Evolutionary conservation across 2,888 invertebrate species (phyloP).

Genomic region (Agrotis clavis): DNA sequence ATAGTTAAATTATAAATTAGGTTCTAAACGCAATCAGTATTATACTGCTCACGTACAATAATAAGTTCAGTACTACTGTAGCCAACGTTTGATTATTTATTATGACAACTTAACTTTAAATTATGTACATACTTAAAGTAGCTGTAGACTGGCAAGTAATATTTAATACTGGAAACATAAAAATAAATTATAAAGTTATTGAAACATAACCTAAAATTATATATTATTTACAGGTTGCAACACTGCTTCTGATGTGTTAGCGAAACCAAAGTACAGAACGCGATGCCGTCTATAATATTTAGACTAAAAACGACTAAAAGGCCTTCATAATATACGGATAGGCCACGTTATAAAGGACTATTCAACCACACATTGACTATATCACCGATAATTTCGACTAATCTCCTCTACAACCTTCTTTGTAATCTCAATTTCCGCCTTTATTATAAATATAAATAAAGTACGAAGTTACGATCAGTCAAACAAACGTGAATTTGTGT

Average conservation of each 20-base stretch:
- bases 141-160: conserved; percentile 87
- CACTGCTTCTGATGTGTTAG: conserved; percentile 50
- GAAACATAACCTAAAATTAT: conserved; percentile 72
- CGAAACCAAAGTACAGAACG: conserved; percentile 56
- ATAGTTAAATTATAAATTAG: conserved; percentile 63
- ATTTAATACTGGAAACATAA: conserved; percentile 85
- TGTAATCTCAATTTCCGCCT: conserved; percentile 66
- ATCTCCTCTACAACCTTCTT: conserved; percentile 66
- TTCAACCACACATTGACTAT: conserved; percentile 71
- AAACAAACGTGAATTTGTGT: conserved; percentile 57
- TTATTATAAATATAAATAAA: conserved; percentile 64
- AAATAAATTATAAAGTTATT: conserved; percentile 82
- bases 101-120: conserved; percentile 73
- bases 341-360: conserved; percentile 67
- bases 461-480: conserved; percentile 74
- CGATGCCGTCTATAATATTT: conserved; percentile 56
- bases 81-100: conserved; percentile 68
- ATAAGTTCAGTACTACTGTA: conserved; percentile 65
- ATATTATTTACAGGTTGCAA: conserved; percentile 64
- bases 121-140: conserved; percentile 83
- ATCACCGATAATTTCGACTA: conserved; percentile 65
- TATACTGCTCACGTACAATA: conserved; percentile 64
- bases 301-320: conserved; percentile 64
- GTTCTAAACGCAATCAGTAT: conserved; percentile 63
- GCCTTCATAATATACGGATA: conserved; percentile 65